A percentile compares a stretch with the other conserved stretches of the same genome.
Conservation (phyloP, 2,888 invertebrate genomes). For the Ectobius pallidus region DNA sequence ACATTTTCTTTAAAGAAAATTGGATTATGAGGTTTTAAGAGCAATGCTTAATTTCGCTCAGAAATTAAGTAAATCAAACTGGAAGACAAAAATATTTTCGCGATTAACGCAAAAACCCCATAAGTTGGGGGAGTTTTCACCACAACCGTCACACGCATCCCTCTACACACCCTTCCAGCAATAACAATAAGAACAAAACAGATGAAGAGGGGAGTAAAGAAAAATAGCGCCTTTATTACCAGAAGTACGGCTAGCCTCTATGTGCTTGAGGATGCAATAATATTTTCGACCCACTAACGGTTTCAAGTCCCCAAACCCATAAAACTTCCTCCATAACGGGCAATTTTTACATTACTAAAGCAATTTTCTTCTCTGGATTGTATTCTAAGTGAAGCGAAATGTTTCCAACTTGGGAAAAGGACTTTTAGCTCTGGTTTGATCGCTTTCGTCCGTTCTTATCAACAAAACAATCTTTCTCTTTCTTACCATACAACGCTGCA, state of each 20-base stretch:
- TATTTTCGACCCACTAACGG: constrained; percentile 23
- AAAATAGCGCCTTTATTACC: constrained; percentile 1
- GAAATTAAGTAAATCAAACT: too few species aligned
- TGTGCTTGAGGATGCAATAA: constrained; percentile 27
- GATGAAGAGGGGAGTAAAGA: not conserved
- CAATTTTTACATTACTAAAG: constrained; percentile 31
- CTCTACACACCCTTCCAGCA: constrained; percentile 6
- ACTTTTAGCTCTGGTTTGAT: too few species aligned
- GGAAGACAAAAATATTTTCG: too few species aligned
- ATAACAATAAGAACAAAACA: not conserved
- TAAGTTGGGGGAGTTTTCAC: too few species aligned
- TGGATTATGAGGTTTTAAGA: too few species aligned
- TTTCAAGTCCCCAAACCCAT: constrained; percentile 11
- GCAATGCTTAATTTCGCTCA: too few species aligned
- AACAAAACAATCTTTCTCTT: too few species aligned
- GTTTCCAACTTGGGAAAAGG: too few species aligned
- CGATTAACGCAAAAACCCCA: too few species aligned
- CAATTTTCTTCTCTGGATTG: constrained; percentile 27
- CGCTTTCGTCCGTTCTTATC: not conserved
- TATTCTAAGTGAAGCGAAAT: constrained; percentile 21
- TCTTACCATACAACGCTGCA: too few species aligned
- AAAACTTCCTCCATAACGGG: constrained; percentile 26
- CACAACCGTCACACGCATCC: too few species aligned
- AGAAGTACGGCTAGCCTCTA: constrained; percentile 7
- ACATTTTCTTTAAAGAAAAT: too few species aligned